Base-by-base conservation (phyloP, 1,140 invertebrate genomes). In the Achatina immaculata region DNA sequence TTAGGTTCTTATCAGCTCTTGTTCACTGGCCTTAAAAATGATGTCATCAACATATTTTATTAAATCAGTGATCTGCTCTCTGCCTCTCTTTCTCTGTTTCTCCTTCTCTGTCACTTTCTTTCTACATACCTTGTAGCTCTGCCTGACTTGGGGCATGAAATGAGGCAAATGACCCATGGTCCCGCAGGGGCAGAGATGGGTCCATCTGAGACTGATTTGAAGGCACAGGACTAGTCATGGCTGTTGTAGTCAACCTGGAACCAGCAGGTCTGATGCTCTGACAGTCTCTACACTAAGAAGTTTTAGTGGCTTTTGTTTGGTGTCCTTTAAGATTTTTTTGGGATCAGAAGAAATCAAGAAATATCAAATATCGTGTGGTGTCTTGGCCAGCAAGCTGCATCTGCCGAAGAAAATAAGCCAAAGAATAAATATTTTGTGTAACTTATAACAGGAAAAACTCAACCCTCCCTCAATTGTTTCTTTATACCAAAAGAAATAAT, bases 111-210 rank as follows among this genome's bases (percentile, higher is more conserved):
- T 66, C 62, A 11, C 34, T 36, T 28, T 66, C 62, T n/a, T 28
- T 66, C 62, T 48, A 19, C 19, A 48, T 73, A 89, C 86, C 88
- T 85, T 86, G 86, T 6, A 89, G 87, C 55, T 89, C 88, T 42
- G 88, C 87, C 83, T 88, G 85, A 83, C 88, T 89, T n/a, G 87
- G 84, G 19, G 83, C 85, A 36, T 84, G 81, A 14, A 80, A 66
- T 4, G 77, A 81, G 2, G 86, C 87, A 73, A 87, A 88, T 28
- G 88, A 88, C 21, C 88, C 88, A 36, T 86, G 78, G 80, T 89
- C 88, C 78, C 84, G 83, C 0, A 88, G 69, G 19, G 88, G 87
- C 75, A 86, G 66, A 4, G 76, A 65, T 68, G 75, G 65, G 45
- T 84, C 83, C 34, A 82, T 34, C 9, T 42, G 45, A 38, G 42